phyloP scores from a whole-genome alignment of 2,797 vertebrate species.

The Rhynchonycteris naso region DNA sequence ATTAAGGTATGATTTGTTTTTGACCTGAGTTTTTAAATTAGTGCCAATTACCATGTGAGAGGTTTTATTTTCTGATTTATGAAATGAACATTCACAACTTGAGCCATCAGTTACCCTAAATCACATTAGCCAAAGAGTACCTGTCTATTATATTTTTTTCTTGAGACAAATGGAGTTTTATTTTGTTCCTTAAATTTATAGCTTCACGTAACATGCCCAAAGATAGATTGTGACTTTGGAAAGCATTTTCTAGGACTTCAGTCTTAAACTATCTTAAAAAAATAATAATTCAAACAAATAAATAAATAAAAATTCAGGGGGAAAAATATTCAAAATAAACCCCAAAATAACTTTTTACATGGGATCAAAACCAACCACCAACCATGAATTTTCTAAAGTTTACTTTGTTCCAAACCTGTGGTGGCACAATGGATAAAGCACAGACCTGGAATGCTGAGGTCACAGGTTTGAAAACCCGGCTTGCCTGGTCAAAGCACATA shows the following conservation, averaged over 20 bases:
- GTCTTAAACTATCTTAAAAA: constrained; percentile 42
- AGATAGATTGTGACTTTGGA: constrained; percentile 15
- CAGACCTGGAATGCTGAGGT: too few relatives aligned
- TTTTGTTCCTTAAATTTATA: constrained; percentile 46
- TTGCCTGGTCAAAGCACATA: too few relatives aligned
- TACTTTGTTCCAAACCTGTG: background rate
- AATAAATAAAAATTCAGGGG: constrained; percentile 34
- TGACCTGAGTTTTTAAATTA: background rate
- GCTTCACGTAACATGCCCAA: constrained; percentile 15
- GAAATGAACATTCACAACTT: background rate
- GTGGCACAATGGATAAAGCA: too few relatives aligned
- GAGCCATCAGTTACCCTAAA: background rate
- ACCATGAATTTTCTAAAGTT: background rate
- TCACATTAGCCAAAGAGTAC: background rate
- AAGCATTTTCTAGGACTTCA: constrained; percentile 33
- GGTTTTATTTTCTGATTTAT: constrained; percentile 32
- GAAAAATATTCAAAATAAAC: background rate
- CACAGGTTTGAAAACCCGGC: too few relatives aligned
- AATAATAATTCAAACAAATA: constrained; percentile 38
- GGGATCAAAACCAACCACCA: constrained; percentile 4
- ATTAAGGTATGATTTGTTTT: background rate
- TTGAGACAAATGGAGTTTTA: constrained; percentile 42
- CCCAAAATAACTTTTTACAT: constrained; percentile 4
- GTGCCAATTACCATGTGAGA: background rate
- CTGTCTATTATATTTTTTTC: background rate